phyloP scores from a whole-genome alignment of 2,797 vertebrate genomes.

The Botia almorhae region DNA sequence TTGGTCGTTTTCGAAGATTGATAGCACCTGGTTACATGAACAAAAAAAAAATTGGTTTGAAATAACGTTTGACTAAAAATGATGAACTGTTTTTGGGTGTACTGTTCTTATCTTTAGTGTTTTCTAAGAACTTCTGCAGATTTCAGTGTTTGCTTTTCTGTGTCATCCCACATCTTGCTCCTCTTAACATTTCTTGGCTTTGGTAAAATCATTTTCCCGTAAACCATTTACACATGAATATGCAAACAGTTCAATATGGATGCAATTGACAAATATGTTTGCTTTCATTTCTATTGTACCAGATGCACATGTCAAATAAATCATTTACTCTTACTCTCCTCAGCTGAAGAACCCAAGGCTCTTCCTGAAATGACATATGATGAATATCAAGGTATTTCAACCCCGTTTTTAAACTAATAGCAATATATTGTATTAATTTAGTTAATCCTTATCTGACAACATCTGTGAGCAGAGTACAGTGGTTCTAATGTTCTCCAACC shows the following conservation, averaged over 20 bases:
- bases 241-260: not conserved
- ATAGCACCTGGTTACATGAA: too few relatives aligned
- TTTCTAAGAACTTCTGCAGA: not conserved
- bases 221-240: not conserved
- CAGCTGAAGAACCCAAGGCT: constrained; percentile 26
- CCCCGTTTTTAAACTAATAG: not conserved
- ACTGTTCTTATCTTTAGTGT: not conserved
- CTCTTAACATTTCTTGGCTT: not conserved
- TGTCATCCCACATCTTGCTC: not conserved
- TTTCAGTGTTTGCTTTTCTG: not conserved
- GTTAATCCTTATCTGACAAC: not conserved
- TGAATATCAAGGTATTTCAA: constrained; percentile 60
- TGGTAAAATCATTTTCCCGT: not conserved
- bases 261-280: not conserved
- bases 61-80: not conserved
- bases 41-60: too few relatives aligned
- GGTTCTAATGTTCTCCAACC: not conserved
- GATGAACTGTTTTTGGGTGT: not conserved
- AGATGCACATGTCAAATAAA: not conserved
- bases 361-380: constrained; percentile 52
- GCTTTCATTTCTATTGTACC: not conserved
- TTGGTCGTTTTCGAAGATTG: too few relatives aligned
- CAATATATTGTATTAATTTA: not conserved
- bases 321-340: not conserved
- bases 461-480: not conserved